Base-by-base conservation (phyloP, 2,113 vertebrate species). In the Phodopus roborovskii region DNA sequence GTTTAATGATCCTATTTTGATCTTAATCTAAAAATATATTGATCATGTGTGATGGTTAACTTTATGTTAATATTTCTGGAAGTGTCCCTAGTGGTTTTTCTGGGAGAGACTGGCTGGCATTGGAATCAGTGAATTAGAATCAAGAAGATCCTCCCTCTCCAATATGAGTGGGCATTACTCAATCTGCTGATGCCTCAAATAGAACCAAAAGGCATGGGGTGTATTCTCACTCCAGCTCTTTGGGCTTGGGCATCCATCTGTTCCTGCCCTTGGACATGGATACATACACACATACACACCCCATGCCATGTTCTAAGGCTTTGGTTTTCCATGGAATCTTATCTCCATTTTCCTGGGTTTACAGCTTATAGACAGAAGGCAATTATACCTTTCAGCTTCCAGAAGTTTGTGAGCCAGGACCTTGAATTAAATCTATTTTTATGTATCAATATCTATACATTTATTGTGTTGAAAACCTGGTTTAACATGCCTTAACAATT, bases 11-110 rank as follows among this genome's bases (percentile, higher is more conserved):
- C 28, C 20, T 91, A 88, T 92, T 85, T 77, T 74, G 60, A 94
- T 75, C 87, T 88, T 58, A 74, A 62, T 48, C 77, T 74, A 94
- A 88, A 90, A 92, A 75, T 96, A 85, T 36, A 89, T 42, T 4
- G 30, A 83, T 83, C 74, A 64, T 87, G 78, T 94, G 58, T 53
- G 74, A 19, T 62, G 53, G 36, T 42, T 68, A 90, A 85, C 75
- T 78, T 79, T 78, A 77, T 45, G 42, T 86, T 33, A 58, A 42
- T 60, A 78, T 68, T 85, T 91, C 81, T 70, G n/a, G 82, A 94
- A 70, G 71, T 91, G 39, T 48, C 79, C 84, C 13, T 48, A 78
- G 71, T 42, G 30, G 10, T 26, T 84, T 94, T 90, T 85, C 48
- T 85, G 71, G 71, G 45, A 68, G 45, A 85, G 45, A 68, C 28